A percentile compares a stretch with the other conserved stretches of the same genome.
These are phyloP conservation scores for Rhea americana DNA, from an alignment of 2,113 vertebrate genomes.

Conservation along the genomic window DNA sequence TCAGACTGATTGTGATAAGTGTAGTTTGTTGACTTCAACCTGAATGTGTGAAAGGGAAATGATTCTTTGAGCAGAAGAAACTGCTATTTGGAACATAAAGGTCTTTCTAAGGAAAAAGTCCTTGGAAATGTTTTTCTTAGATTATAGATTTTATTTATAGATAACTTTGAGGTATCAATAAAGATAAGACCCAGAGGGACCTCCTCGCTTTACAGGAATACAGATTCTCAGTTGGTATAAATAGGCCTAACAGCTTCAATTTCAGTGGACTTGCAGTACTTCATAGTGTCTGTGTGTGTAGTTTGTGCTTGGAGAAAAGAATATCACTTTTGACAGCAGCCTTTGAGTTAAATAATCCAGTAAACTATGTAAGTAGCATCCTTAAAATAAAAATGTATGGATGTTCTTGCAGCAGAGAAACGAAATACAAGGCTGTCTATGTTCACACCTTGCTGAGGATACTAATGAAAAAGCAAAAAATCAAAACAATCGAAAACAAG, in stretches of 20 bases:
- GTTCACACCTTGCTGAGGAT: conserved; percentile 26
- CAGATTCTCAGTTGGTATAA: background rate
- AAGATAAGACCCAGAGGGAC: background rate
- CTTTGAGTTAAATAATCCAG: background rate
- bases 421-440: background rate
- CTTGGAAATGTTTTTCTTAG: background rate
- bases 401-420: background rate
- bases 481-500: background rate
- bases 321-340: background rate
- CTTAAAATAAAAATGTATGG: background rate
- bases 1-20: background rate
- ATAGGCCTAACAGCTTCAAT: background rate
- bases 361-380: background rate
- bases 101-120: background rate
- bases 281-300: background rate
- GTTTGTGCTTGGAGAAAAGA: background rate
- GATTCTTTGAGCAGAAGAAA: background rate
- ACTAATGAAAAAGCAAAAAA: conserved; percentile 18
- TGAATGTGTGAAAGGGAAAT: background rate
- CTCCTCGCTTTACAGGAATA: background rate
- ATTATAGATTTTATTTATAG: background rate
- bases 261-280: background rate
- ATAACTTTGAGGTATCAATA: background rate
- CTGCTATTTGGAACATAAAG: background rate
- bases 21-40: background rate